Conservation (phyloP, 2,113 vertebrate genomes). For the Chionis minor region DNA sequence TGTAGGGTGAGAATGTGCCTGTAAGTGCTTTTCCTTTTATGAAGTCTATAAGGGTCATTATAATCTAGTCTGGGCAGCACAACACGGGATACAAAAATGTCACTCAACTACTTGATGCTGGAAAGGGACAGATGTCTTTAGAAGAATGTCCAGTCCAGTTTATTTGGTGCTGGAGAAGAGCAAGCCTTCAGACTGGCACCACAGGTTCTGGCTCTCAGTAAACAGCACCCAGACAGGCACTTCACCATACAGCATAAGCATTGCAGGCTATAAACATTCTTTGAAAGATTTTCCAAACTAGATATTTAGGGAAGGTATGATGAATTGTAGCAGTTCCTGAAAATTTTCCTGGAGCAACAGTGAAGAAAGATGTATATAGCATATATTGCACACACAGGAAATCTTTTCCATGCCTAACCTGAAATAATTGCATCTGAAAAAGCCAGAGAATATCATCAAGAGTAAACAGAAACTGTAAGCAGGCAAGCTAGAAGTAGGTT, state of each 20-base stretch:
- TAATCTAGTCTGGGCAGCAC: background rate
- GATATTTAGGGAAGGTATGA: background rate
- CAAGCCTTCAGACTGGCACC: background rate
- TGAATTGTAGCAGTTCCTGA: background rate
- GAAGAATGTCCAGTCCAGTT: background rate
- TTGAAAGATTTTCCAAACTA: background rate
- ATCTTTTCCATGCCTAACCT: background rate
- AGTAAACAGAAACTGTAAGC: background rate
- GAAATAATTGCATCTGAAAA: background rate
- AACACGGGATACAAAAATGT: background rate
- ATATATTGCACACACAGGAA: background rate
- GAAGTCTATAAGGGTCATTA: background rate
- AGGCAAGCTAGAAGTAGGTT: background rate
- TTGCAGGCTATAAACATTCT: background rate
- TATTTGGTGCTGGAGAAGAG: background rate
- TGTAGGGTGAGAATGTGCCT: background rate
- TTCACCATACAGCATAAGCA: background rate
- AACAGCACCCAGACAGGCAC: background rate
- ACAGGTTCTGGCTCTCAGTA: background rate
- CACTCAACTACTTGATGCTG: background rate
- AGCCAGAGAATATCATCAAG: background rate
- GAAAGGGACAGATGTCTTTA: background rate
- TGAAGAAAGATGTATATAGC: background rate
- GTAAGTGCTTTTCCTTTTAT: background rate
- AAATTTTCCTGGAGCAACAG: background rate